Base-by-base conservation (phyloP, 2,113 vertebrate genomes). In the Platysteira castanea region DNA sequence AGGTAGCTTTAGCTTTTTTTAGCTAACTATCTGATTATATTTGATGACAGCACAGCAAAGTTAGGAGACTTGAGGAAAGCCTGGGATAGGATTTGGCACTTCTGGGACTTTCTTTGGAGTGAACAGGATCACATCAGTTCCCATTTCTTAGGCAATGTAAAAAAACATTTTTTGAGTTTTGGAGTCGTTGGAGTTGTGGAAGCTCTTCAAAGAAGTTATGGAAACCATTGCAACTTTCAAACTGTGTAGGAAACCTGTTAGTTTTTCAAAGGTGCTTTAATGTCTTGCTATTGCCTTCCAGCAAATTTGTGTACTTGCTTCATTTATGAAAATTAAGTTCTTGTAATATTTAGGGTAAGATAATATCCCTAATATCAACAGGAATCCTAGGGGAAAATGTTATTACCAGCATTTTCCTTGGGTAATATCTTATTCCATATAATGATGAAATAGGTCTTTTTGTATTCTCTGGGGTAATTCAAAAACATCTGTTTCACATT, bases 401-500 rank as follows among this genome's bases (percentile, higher is more conserved):
- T 80, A 94, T 87, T 94, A 53, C 65, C 33, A 69, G 64, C 60
- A 33, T 76, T 96, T 93, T 85, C 92, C 67, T 88, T 92, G 76
- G 79, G 71, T 93, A 93, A 47, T 96, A 86, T 67, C 79, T 94
- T 79, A 94, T 79, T 94, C 69, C 59, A 75, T 59, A 44, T 47
- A 81, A 92, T 84, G 87, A 94, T 88, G 73, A 88, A 95, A 84
- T 86, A 88, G 65, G 76, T 84, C 8, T 80, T 79, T 78, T 50
- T 90, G 64, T 88, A 93, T 89, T 96, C 96, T 87, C 95, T 33
- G 44, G 79, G 44, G 95, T 88, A 84, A 84, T 93, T 86, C 68
- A 70, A 71, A 88, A 96, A 92, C 92, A 92, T 94, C 92, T 96
- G 95, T 41, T 92, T 90, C 73, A 49, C 88, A 92, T 93, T 96